These are phyloP conservation scores for Crematogaster levior DNA, from an alignment of 2,888 invertebrate genomes.

Conservation along the genomic window DNA sequence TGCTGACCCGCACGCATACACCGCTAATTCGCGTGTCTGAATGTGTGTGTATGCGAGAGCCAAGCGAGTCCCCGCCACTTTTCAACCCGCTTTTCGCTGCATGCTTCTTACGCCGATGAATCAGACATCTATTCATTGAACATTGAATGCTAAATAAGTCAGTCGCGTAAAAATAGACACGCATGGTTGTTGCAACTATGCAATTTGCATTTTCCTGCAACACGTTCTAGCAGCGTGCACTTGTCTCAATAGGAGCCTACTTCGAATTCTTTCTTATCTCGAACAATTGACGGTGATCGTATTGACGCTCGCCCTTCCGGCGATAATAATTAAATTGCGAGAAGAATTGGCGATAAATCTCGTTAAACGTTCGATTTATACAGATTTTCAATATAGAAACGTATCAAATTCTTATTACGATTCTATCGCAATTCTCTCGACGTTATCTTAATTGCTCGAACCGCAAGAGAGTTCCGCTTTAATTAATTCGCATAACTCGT, in stretches of 20 bases:
- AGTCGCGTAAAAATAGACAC: conserved; percentile 4
- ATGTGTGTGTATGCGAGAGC: conserved; percentile 47
- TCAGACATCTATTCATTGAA: conserved; percentile 31
- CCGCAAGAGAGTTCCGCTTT: background rate
- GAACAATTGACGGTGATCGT: background rate
- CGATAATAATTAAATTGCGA: background rate
- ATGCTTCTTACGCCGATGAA: conserved; percentile 28
- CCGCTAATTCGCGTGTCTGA: conserved; percentile 42
- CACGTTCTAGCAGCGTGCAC: background rate
- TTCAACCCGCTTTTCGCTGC: conserved; percentile 48
- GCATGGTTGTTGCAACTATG: background rate
- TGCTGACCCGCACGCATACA: conserved; percentile 41
- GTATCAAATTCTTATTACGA: background rate
- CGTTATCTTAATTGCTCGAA: conserved; percentile 17
- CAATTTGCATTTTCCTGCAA: conserved; percentile 31
- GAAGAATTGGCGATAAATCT: background rate
- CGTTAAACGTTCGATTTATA: background rate
- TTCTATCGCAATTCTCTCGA: conserved; percentile 2
- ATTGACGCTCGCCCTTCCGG: background rate
- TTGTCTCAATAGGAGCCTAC: conserved; percentile 4
- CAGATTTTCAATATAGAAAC: background rate
- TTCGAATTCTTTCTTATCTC: background rate
- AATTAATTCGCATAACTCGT: conserved; percentile 21
- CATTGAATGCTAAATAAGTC: conserved; percentile 42
- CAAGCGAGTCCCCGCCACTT: conserved; percentile 48